Evolutionary conservation across 2,888 invertebrate genomes (phyloP), one percentile per base, ranked within the genome.

Genomic region (Orthosia gothica): DNA sequence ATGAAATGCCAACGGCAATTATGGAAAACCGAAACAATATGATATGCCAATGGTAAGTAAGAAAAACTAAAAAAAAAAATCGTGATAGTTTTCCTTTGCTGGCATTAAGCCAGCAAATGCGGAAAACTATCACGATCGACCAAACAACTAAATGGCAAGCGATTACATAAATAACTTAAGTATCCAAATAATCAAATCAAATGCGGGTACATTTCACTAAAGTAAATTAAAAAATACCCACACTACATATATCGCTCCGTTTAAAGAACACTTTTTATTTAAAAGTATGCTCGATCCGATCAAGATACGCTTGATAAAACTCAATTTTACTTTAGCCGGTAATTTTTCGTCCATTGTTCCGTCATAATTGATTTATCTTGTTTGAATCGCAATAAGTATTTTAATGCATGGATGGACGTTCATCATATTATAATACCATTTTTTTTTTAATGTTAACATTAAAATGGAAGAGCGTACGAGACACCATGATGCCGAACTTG

Each of bases 321-420:
- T 72, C 52, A 40, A 65, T 61, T 71, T 61, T n/a, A 50, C 13
- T 64, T 61, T 26, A n/a, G 52, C 20, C 54, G 13, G 18, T 61
- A 61, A 70, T n/a, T 61, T 65, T 55, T 40, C 63, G 45, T 47
- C 23, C 45, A 13, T 26, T 47, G 15, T 61, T 57, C 65, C 57
- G 11, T 20, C 23, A 49, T 58, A 61, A 79, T 54, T 57, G 40
- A 40, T 72, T 77, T 58, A 62, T 72, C 72, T 66, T 71, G 65
- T 61, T 52, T 32, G 26, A 71, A 72, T 65, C 45, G 45, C 23
- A 71, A 65, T 61, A 79, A 12, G 45, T 23, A 72, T 65, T 77
- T 79, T 62, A 26, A 57, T 62, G 50, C 61, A 40, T 61, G 45
- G 64, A 26, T 20, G 47, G 49, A 63, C 32, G n/a, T 59, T 58